A percentile compares a stretch with the other conserved stretches of the same genome.
Evolutionary conservation across 2,113 vertebrate species (phyloP).

Genomic region (Psettodes erumei): DNA sequence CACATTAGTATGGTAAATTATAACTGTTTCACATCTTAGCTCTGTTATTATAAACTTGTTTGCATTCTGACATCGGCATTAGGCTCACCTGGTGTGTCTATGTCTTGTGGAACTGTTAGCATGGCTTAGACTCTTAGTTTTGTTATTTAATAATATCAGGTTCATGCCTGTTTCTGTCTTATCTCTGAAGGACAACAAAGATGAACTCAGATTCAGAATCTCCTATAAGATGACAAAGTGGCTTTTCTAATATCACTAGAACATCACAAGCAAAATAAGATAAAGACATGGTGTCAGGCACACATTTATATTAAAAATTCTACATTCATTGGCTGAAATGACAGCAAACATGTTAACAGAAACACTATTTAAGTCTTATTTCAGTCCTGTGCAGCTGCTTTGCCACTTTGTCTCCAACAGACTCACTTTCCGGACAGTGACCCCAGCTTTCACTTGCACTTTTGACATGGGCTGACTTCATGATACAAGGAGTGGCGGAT

Average conservation of each 20-base stretch:
- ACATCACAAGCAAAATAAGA: neutral
- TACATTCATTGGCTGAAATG: neutral
- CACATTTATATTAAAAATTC: neutral
- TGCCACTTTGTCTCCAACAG: slow-evolving; percentile 63
- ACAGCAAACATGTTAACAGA: slow-evolving; percentile 3
- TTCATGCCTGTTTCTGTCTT: neutral
- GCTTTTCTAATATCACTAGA: neutral
- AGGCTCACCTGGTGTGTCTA: no score
- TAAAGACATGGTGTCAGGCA: neutral
- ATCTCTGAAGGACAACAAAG: neutral
- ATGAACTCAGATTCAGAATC: neutral
- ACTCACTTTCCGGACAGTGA: slow-evolving; percentile 76
- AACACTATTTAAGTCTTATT: slow-evolving; percentile 46
- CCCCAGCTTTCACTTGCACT: slow-evolving; percentile 76
- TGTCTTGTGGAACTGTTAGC: no score
- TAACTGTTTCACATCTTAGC: no score
- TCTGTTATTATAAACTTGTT: no score
- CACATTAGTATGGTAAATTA: no score
- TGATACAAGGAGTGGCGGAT: slow-evolving; percentile 81
- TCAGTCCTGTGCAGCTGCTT: slow-evolving; percentile 52
- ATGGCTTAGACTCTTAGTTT: neutral
- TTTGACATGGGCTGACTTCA: slow-evolving; percentile 78
- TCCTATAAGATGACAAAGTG: neutral
- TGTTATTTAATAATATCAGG: neutral
- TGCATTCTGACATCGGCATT: no score